These are phyloP conservation scores for Myiotriccus ornatus DNA, from an alignment of 2,797 vertebrate species.

Conservation along the genomic window DNA sequence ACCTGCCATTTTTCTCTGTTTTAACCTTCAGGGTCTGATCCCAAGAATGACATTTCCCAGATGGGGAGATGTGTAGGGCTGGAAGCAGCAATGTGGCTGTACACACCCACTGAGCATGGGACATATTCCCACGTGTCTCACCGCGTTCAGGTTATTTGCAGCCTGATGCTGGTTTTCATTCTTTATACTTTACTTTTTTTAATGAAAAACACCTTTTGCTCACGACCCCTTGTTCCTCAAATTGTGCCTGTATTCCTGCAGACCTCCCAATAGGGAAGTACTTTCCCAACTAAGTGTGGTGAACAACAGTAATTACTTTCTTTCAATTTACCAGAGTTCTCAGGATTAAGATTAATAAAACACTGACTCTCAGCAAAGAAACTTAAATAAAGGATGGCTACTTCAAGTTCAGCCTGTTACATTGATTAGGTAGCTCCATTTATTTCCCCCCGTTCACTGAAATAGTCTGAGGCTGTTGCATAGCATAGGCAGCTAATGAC, in stretches of 20 bases:
- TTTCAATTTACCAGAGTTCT: not conserved
- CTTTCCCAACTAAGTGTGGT: not conserved
- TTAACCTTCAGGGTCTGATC: not conserved
- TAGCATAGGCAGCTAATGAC: not conserved
- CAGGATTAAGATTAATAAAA: constrained; percentile 48
- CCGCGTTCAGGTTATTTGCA: not conserved
- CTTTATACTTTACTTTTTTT: not conserved
- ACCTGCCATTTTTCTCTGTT: not conserved
- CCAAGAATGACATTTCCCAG: fast-evolving
- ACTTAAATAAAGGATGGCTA: constrained; percentile 16
- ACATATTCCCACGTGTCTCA: not conserved
- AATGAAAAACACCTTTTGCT: not conserved
- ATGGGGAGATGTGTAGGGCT: fast-evolving
- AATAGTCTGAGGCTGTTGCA: not conserved
- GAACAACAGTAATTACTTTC: not conserved
- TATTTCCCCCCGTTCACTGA: not conserved
- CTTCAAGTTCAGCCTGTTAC: not conserved
- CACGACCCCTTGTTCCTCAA: not conserved
- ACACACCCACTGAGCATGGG: fast-evolving
- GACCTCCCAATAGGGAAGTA: not conserved
- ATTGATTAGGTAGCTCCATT: constrained; percentile 25
- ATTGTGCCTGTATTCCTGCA: not conserved
- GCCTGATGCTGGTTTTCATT: not conserved
- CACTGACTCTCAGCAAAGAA: not conserved
- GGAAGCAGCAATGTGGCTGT: fast-evolving